These are phyloP conservation scores for Oscheius sp. DNA, from an alignment of 2,888 invertebrate genomes.

Conservation along the genomic window DNA sequence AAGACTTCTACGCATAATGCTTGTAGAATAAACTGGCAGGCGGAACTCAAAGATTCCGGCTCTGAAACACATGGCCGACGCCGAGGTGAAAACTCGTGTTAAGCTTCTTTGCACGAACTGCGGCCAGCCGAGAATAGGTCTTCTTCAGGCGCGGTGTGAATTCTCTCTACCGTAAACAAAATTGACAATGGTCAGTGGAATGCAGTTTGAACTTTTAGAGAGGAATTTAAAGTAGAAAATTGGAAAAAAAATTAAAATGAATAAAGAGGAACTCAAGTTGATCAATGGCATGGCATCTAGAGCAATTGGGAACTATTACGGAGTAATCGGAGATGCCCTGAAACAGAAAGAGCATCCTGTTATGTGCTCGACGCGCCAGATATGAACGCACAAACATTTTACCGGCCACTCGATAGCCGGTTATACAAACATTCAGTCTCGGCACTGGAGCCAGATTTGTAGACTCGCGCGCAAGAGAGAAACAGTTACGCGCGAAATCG, in stretches of 20 bases:
- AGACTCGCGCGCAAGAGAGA: neutral
- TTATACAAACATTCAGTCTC: slow-evolving; percentile 23
- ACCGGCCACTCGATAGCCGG: slow-evolving; percentile 35
- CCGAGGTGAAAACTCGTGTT: slow-evolving; percentile 29
- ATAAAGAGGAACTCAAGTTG: neutral
- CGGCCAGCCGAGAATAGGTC: slow-evolving; percentile 24
- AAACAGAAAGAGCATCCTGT: slow-evolving; percentile 27
- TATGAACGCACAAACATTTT: slow-evolving; percentile 34
- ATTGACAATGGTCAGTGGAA: neutral
- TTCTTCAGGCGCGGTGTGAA: slow-evolving; percentile 16
- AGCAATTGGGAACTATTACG: slow-evolving; percentile 8
- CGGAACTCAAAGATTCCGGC: neutral
- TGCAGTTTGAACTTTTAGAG: too few species aligned
- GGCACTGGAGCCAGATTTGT: slow-evolving; percentile 23
- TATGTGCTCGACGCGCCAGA: slow-evolving; percentile 29
- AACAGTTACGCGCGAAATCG: slow-evolving; percentile 16
- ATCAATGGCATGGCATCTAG: neutral
- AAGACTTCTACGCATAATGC: neutral
- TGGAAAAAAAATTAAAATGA: too few species aligned
- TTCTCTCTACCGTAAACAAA: neutral
- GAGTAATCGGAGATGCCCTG: slow-evolving; percentile 26
- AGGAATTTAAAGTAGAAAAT: neutral
- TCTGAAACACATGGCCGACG: slow-evolving; percentile 14
- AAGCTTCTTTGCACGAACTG: slow-evolving; percentile 26
- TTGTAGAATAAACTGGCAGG: neutral